phyloP scores from a whole-genome alignment of 2,113 vertebrate genomes.

The Cebus imitator region DNA sequence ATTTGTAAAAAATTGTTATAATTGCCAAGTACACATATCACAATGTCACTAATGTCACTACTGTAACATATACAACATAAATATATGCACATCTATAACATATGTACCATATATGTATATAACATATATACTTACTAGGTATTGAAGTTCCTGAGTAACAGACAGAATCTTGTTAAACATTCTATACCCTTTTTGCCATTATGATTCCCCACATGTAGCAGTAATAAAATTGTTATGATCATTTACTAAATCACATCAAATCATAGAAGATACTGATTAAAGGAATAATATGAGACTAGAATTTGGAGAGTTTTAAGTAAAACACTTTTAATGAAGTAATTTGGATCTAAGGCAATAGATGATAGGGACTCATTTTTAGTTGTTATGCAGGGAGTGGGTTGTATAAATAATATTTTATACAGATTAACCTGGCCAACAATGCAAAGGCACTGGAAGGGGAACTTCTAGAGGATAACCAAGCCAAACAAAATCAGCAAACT shows the following conservation, averaged over 20 bases:
- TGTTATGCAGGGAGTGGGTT: not conserved
- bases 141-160: not conserved
- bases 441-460: not conserved
- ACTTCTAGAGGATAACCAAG: not conserved
- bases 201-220: not conserved
- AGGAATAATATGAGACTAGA: not conserved
- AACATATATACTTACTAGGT: rapidly evolving
- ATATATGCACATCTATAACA: not conserved
- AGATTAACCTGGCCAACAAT: not conserved
- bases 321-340: not conserved
- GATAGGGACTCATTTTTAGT: not conserved
- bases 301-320: not conserved
- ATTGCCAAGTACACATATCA: not conserved
- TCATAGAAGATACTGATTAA: not conserved
- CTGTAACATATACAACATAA: not conserved
- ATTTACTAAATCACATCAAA: not conserved
- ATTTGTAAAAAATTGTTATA: not conserved
- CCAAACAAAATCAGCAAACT: not conserved
- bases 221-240: not conserved
- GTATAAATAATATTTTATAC: not conserved
- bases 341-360: not conserved
- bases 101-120: too few species aligned
- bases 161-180: not conserved
- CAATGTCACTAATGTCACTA: not conserved
- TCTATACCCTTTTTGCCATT: not conserved